Base-by-base conservation (phyloP, 1,140 invertebrate genomes). In the Phocides pigmalion region DNA sequence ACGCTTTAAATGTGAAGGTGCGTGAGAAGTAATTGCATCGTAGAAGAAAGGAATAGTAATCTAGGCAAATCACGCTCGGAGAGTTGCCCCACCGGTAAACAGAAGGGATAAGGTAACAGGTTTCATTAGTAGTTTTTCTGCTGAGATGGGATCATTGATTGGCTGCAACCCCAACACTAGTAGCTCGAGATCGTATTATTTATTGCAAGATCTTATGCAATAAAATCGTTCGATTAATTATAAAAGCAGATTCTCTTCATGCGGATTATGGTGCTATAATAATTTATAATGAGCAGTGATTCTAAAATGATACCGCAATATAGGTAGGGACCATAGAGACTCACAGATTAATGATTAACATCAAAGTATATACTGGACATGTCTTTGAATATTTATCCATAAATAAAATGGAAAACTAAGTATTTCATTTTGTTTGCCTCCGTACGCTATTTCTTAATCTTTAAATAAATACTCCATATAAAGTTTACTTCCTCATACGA, bases 101-200 rank as follows among this genome's bases (percentile, higher is more conserved):
- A 56, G 19, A 44, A 41, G 53, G 53, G 53, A 44, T 58, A 58
- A 58, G 12, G 41, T 58, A 58, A 42, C 39, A 58, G 41, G 54
- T 58, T 58, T 46, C 41, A 58, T 46, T 44, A 46, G 41, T n/a
- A 44, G 41, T 58, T 58, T 58, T 58, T 58, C 54, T 44, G n/a
- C 17, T 5, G 15, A 32, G 41, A 46, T 58, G 20, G 41, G 54
- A 58, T 58, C 54, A 32, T 32, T 58, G 39, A 59, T 59, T 46
- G 25, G 41, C 25, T 59, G 3, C 37, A 46, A 32, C 22, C 22
- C 41, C 41, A 22, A 58, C 39, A 19, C n/a, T 19, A 44, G 15
- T 58, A 16, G 3, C 22, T 53, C 12, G 22, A 22, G n/a, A 19
- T 17, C 9, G 53, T 9, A 39, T 41, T 56, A 56, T 15, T 54